These are phyloP conservation scores for Orthosia gracilis DNA, from an alignment of 2,888 invertebrate species.

Conservation along the genomic window DNA sequence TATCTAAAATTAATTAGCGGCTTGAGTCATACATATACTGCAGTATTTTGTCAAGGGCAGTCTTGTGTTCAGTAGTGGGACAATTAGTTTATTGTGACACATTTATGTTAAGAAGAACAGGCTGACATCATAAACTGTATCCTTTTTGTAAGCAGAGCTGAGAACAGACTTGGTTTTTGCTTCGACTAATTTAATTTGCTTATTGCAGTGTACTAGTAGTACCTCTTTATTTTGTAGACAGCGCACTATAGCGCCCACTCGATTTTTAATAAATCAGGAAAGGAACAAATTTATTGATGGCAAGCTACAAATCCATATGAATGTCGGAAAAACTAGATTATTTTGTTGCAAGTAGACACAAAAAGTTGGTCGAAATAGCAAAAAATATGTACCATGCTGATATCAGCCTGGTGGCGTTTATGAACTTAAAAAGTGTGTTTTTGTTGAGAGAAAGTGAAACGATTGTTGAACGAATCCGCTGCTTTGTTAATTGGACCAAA, in stretches of 20 bases:
- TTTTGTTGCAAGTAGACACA: neutral
- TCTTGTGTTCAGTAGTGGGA: conserved; percentile 24
- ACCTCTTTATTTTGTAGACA: neutral
- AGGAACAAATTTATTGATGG: neutral
- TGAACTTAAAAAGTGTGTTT: no score
- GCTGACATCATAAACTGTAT: conserved; percentile 40
- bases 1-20: conserved; percentile 45
- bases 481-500: no score
- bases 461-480: no score
- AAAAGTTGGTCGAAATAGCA: neutral
- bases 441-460: no score
- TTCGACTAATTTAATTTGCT: conserved; percentile 1
- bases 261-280: neutral
- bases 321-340: neutral
- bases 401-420: no score
- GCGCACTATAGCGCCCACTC: neutral
- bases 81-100: conserved; percentile 46
- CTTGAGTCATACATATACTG: conserved; percentile 42
- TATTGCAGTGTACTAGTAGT: neutral
- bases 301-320: neutral
- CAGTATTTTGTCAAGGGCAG: conserved; percentile 41
- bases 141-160: conserved; percentile 1
- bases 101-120: conserved; percentile 24
- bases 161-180: conserved; percentile 17
- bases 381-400: no score